Percentiles rank a stretch among this genome's conserved stretches.
phyloP scores from a whole-genome alignment of 2,113 vertebrate species.

The Proteles cristata region DNA sequence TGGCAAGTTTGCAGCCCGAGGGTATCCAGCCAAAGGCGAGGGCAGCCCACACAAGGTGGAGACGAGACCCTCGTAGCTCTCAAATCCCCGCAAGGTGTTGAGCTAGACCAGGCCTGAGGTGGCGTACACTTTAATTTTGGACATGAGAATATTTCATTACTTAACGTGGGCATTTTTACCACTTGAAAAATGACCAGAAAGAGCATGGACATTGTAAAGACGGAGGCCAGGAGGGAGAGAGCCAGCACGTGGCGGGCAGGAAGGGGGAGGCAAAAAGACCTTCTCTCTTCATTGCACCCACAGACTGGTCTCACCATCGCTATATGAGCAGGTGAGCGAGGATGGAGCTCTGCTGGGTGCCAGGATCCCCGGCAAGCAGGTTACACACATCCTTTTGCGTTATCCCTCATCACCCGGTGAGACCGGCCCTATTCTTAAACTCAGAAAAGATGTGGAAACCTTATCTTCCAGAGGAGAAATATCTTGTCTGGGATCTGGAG shows the following conservation, averaged over 20 bases:
- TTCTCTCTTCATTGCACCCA: background rate
- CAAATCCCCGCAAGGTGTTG: no score
- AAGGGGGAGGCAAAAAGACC: background rate
- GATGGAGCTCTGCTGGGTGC: background rate
- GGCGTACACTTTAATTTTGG: background rate
- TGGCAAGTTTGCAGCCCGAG: background rate
- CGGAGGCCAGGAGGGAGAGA: background rate
- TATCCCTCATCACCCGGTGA: background rate
- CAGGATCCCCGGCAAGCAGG: background rate
- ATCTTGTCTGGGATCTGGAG: background rate
- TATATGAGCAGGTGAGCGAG: background rate
- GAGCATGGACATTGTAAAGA: background rate
- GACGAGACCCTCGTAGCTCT: background rate
- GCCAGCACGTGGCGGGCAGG: background rate
- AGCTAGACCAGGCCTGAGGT: fast-evolving
- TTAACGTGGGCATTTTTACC: background rate
- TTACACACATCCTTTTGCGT: no score
- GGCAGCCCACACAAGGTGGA: background rate
- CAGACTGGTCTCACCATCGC: background rate
- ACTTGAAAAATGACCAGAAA: background rate
- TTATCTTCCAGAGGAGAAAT: background rate
- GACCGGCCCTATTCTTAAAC: background rate
- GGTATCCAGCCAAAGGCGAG: no score
- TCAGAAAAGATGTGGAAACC: background rate
- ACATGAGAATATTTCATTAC: background rate